phyloP scores from a whole-genome alignment of 2,797 vertebrate species.

The Eremophila alpestris region DNA sequence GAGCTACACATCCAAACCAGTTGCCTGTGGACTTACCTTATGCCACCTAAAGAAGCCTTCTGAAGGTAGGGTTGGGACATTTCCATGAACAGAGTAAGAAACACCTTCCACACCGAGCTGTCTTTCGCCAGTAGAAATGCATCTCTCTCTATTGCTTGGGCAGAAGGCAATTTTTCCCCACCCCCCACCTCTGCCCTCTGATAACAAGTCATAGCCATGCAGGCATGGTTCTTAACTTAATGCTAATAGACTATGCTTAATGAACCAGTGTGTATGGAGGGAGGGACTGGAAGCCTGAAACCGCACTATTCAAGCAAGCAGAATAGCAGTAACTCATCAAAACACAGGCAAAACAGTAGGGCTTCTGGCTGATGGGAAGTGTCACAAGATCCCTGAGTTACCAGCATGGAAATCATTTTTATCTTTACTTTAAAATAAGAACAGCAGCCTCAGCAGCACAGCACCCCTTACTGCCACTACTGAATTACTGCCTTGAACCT shows the following conservation, averaged over 20 bases:
- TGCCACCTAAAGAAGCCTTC: background rate
- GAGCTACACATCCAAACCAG: background rate
- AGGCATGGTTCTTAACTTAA: background rate
- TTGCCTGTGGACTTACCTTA: background rate
- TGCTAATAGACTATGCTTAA: background rate
- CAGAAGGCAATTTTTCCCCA: background rate
- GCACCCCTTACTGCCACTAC: background rate
- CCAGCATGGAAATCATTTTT: background rate
- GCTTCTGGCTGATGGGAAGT: background rate
- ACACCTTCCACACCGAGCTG: background rate
- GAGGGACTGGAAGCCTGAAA: background rate
- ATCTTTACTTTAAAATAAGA: background rate
- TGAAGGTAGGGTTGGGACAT: background rate
- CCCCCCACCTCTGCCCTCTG: background rate
- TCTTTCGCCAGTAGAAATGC: background rate
- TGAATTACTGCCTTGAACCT: background rate
- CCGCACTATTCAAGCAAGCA: background rate
- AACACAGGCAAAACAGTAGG: background rate
- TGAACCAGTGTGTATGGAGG: background rate
- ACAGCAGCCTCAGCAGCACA: background rate
- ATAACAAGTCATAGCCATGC: background rate
- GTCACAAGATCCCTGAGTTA: background rate
- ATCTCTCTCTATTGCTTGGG: background rate
- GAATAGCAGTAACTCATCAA: background rate
- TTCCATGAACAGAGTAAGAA: background rate